phyloP scores from a whole-genome alignment of 2,888 invertebrate species.

The Nyleta sp. region DNA sequence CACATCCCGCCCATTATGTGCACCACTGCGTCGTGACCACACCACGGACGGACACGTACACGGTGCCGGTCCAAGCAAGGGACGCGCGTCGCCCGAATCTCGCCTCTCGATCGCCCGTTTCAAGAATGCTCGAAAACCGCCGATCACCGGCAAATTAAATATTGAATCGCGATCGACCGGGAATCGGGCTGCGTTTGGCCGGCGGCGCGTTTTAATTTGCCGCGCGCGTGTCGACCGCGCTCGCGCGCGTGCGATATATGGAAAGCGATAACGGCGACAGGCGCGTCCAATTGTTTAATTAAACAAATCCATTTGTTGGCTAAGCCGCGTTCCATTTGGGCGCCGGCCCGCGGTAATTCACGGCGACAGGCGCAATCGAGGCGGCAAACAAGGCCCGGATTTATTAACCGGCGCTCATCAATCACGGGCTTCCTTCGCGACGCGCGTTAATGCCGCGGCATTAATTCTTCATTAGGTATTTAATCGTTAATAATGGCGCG shows the following conservation, averaged over 20 bases:
- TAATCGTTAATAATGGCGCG: conserved; percentile 57
- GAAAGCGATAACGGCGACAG: no score
- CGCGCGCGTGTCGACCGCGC: no score
- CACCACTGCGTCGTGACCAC: conserved; percentile 79
- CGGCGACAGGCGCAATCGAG: conserved; percentile 13
- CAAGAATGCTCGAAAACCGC: conserved; percentile 25
- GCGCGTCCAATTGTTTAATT: conserved; percentile 43
- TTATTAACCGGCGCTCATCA: conserved; percentile 21
- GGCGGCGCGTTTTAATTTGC: conserved; percentile 9
- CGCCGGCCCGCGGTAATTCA: no score
- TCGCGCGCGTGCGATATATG: no score
- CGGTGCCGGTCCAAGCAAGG: conserved; percentile 24
- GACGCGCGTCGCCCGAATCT: conserved; percentile 46
- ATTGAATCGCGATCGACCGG: conserved; percentile 3
- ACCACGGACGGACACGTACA: conserved; percentile 65
- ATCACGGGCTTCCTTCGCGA: conserved; percentile 21
- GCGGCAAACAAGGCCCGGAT: conserved; percentile 1
- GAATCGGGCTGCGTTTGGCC: neutral
- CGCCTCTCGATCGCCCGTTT: conserved; percentile 50
- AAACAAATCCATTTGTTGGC: conserved; percentile 40
- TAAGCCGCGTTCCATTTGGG: conserved; percentile 2
- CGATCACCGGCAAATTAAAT: conserved; percentile 30
- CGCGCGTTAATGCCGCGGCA: conserved; percentile 18
- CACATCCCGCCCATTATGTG: conserved; percentile 82
- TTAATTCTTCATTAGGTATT: conserved; percentile 50